Evolutionary conservation across 1,140 invertebrate species (phyloP).

Genomic region (Asobara japonica): DNA sequence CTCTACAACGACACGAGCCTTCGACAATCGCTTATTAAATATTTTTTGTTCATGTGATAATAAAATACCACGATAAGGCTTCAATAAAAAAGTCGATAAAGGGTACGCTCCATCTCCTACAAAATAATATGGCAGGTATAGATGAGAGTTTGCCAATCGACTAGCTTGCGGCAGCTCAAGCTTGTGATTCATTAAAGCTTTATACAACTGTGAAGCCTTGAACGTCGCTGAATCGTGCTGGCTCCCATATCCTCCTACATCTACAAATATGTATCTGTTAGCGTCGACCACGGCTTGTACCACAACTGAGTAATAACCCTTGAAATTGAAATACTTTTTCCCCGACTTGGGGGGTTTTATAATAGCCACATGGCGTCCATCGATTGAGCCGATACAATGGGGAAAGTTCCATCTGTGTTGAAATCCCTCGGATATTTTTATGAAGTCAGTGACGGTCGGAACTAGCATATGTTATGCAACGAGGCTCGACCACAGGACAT

Average conservation of each 20-base stretch:
- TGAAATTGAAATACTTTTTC: slow-evolving; percentile 42
- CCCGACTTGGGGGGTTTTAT: slow-evolving; percentile 34
- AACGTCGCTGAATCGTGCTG: slow-evolving; percentile 54
- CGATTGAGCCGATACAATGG: slow-evolving; percentile 51
- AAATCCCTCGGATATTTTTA: slow-evolving; percentile 46
- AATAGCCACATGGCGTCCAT: slow-evolving; percentile 56
- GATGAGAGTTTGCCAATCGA: neutral
- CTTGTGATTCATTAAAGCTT: neutral
- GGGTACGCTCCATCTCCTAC: neutral
- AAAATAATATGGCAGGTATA: neutral
- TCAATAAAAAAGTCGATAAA: neutral
- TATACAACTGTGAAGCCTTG: neutral
- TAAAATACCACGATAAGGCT: neutral
- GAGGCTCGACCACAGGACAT: slow-evolving; percentile 38
- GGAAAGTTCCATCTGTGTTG: slow-evolving; percentile 41
- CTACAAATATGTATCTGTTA: slow-evolving; percentile 49
- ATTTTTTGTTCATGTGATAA: neutral
- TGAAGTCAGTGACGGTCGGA: slow-evolving; percentile 49
- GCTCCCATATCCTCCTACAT: slow-evolving; percentile 50
- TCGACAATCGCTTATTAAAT: neutral
- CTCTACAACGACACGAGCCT: neutral
- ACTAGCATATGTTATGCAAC: slow-evolving; percentile 33
- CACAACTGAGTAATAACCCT: slow-evolving; percentile 43
- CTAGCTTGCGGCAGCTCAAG: neutral
- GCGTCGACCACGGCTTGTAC: slow-evolving; percentile 49